Conservation (phyloP, 1,140 invertebrate genomes). For the Bombus pascuorum region DNA sequence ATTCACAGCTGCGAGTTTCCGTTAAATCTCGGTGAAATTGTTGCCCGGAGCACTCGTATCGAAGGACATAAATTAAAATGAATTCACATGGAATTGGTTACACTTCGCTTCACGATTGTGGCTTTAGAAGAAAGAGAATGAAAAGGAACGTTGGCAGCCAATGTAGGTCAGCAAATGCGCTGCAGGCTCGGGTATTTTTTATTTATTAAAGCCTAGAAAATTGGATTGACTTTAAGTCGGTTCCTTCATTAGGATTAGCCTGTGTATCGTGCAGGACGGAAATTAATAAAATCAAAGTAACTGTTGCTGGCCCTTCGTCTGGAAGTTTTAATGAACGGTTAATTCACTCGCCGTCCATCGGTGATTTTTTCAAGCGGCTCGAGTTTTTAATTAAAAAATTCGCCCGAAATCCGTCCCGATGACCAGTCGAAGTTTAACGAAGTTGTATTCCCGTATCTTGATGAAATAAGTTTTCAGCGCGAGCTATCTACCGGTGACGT, state of each 20-base stretch:
- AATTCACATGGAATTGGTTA: background rate
- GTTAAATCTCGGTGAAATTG: background rate
- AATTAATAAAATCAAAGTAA: background rate
- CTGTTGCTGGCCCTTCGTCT: too few relatives aligned
- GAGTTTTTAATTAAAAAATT: conserved; percentile 27
- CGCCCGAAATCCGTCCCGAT: too few relatives aligned
- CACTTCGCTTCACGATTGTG: background rate
- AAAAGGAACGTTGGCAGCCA: background rate
- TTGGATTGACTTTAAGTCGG: background rate
- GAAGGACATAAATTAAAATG: background rate
- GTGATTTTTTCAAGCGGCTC: background rate
- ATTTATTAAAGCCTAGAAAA: background rate
- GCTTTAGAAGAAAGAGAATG: background rate
- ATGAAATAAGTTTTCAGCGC: conserved; percentile 15
- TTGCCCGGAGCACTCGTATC: background rate
- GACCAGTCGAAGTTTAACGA: background rate
- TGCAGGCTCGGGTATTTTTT: background rate
- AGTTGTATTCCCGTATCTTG: background rate
- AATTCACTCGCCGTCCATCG: background rate
- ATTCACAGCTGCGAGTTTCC: background rate
- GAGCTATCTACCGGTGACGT: too few relatives aligned
- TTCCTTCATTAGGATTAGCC: background rate
- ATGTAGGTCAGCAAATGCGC: background rate
- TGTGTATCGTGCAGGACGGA: background rate
- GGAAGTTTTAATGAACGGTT: background rate